Percentiles rank a stretch among this genome's conserved stretches.
These are phyloP conservation scores for Sclerurus mexicanus DNA, from an alignment of 2,113 vertebrate species.

Conservation along the genomic window DNA sequence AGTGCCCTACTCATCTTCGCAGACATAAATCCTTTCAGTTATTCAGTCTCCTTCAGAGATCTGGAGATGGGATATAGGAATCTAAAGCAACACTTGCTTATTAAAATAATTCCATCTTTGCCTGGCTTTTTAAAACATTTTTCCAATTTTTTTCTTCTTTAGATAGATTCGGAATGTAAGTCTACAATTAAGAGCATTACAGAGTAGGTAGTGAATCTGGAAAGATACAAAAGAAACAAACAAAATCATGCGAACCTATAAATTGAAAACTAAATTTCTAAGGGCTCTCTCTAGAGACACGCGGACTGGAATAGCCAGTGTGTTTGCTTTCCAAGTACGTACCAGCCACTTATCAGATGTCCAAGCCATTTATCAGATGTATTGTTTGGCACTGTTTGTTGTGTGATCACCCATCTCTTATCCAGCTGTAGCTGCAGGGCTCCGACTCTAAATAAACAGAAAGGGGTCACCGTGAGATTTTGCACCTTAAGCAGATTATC, in stretches of 20 bases:
- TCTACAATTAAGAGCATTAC: neutral
- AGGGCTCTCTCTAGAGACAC: neutral
- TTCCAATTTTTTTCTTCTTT: neutral
- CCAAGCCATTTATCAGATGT: neutral
- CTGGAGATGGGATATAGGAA: neutral
- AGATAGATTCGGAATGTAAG: neutral
- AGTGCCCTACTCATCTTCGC: neutral
- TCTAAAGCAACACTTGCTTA: neutral
- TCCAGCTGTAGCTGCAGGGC: neutral
- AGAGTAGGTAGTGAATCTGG: neutral
- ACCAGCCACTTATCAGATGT: neutral
- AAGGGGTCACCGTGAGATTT: neutral
- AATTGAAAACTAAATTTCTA: neutral
- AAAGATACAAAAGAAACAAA: neutral
- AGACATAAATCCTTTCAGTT: neutral
- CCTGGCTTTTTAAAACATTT: neutral
- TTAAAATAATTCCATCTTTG: neutral
- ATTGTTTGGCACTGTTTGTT: neutral
- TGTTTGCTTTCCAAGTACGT: accelerated
- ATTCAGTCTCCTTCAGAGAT: neutral
- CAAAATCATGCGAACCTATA: neutral
- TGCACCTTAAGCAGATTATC: neutral
- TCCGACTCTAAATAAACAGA: neutral
- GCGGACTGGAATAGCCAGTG: neutral
- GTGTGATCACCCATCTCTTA: neutral